phyloP scores from a whole-genome alignment of 2,888 invertebrate species.

The Conomelus anceps region DNA sequence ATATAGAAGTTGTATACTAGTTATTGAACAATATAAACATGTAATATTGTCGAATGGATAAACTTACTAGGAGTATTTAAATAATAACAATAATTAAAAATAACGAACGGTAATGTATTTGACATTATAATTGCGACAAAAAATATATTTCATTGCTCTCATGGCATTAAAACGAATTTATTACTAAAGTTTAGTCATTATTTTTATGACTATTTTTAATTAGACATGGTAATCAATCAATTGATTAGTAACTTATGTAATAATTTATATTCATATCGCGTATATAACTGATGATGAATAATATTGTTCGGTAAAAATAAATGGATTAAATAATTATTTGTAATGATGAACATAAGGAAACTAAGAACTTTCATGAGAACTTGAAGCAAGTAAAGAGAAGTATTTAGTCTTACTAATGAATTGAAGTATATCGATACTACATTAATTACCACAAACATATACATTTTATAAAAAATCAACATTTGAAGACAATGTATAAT shows the following conservation, averaged over 20 bases:
- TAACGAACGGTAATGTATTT: background rate
- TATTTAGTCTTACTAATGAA: background rate
- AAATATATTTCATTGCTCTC: background rate
- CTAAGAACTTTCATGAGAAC: background rate
- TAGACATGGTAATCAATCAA: constrained; percentile 3
- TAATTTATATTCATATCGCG: constrained; percentile 4
- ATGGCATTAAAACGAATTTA: constrained; percentile 17
- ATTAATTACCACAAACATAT: background rate
- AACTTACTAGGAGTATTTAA: background rate
- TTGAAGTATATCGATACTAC: background rate
- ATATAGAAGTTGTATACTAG: constrained; percentile 23
- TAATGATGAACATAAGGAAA: background rate
- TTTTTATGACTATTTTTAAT: constrained; percentile 13
- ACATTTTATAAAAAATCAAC: background rate
- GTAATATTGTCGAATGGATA: background rate
- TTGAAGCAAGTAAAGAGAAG: background rate
- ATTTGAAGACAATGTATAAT: background rate
- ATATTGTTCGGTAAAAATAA: background rate
- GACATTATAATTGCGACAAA: background rate
- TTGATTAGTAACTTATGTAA: background rate
- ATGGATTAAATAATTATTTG: background rate
- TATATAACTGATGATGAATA: background rate
- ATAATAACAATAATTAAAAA: background rate
- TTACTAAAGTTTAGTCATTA: constrained; percentile 1
- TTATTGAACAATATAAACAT: constrained; percentile 4